phyloP scores from a whole-genome alignment of 2,888 invertebrate genomes.

The Thecophora atra region DNA sequence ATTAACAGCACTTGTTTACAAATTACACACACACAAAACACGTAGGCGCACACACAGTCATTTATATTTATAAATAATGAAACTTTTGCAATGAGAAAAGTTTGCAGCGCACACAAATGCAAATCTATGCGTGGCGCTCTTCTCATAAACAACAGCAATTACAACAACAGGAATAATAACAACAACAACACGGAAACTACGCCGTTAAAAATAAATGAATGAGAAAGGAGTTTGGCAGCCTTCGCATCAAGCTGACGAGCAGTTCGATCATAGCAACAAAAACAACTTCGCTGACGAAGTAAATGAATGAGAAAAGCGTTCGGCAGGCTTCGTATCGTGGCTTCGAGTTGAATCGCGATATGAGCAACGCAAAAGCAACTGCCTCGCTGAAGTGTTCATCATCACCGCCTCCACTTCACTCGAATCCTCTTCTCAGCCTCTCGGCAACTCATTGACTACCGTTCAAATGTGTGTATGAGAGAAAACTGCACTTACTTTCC shows the following conservation, averaged over 20 bases:
- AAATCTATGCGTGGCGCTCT: not conserved
- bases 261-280: no score
- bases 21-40: not conserved
- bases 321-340: conserved; percentile 3
- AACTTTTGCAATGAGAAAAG: conserved; percentile 31
- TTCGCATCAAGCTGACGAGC: conserved; percentile 23
- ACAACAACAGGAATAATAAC: not conserved
- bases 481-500: conserved; percentile 39
- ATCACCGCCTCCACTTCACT: not conserved
- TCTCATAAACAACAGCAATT: conserved; percentile 12
- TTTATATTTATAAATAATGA: not conserved
- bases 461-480: conserved; percentile 44
- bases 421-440: not conserved
- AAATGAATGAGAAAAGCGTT: not conserved
- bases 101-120: conserved; percentile 24
- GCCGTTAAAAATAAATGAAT: not conserved
- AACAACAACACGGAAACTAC: not conserved
- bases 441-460: not conserved
- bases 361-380: conserved; percentile 41
- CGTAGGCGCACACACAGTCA: not conserved
- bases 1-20: conserved; percentile 26
- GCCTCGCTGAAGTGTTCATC: not conserved
- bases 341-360: conserved; percentile 40
- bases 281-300: not conserved
- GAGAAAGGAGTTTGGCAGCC: not conserved